Evolutionary conservation across 2,113 vertebrate genomes (phyloP), one percentile per base, ranked within the genome.

Genomic region (Myotis davidii): DNA sequence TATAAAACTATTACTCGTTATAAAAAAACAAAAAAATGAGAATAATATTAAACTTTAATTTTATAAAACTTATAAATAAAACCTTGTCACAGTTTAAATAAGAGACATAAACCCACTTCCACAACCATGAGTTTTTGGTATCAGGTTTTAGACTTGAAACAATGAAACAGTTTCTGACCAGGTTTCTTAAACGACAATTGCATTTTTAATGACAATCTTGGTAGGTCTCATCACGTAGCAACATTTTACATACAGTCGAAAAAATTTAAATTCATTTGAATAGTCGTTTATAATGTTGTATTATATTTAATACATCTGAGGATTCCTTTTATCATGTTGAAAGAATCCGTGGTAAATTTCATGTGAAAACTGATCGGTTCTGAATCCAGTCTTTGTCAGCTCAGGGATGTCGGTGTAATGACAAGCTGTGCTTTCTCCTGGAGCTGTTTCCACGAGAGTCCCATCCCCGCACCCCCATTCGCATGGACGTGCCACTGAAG

Each of bases 131-230:
- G 25, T 37, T 65, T 70, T 88, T 61, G 45, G 37, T 42, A 9
- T 89, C 23, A 79, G 83, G 45, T 52, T 74, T 74, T 86, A 82
- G 50, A 9, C 39, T 82, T 76, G 12, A 87, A 94, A 50, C 12
- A 42, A 16, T 56, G 37, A 70, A 90, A 25, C 25, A 27, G n/a
- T 59, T 77, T 86, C 69, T 83, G 29, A 64, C 34, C 23, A 54
- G 42, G 82, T 6, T 11, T 48, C n/a, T 65, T 32, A 61, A 61
- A 61, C 25, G 23, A 61, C 56, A 61, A 61, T 61, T 61, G 25
- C 23, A 11, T 61, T 25, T 76, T 39, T 29, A 87, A 52, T 74
- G 59, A 86, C 29, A 70, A 2, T 74, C 13, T 56, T 81, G 34
- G 27, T 27, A 64, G 50, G 64, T 70, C 14, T 76, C 50, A 85